Evolutionary conservation across 92 coral and sea anemone genomes (phyloP), one percentile per base, ranked within the genome.

Genomic region (Desmophyllum pertusum): DNA sequence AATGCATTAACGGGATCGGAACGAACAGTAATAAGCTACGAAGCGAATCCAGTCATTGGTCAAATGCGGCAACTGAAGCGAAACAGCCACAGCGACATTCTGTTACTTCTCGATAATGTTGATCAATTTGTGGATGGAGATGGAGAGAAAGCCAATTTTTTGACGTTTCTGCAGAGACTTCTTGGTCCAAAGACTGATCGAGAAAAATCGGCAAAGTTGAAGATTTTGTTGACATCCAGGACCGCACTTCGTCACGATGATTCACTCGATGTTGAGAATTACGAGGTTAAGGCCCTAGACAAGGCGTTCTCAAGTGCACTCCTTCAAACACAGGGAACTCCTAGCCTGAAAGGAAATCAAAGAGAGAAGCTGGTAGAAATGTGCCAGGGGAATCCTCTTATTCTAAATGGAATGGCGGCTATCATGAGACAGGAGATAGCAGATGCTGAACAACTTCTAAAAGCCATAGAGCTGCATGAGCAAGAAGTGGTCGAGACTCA

Each of bases 211-310:
- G n/a, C 64, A 15, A 89, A 78, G 19, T 40, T 89, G 31, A 81
- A 66, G 62, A 81, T 89, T 55, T 35, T 92, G 40, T 76, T 92
- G 23, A 92, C 93, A 11, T 89, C 95, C 15, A 85, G 86, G 9
- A 10, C 35, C 38, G 45, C 29, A 65, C 79, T 92, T 6, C 51
- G 77, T 79, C 86, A 43, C 29, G 91, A 67, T 6, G 53, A 66
- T 0, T n/a, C 43, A 10, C 10, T 25, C 13, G 63, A 31, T 37
- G 55, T 89, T 9, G 78, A 78, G 5, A 77, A 89, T 53, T 84
- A 87, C 40, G 70, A 75, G 31, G 87, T 92, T 11, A 80, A 72
- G 66, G 87, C 93, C 29, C 72, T 92, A 29, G 83, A 62, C 30
- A 85, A 85, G 23, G 59, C 39, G 17, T 51, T 57, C 10, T 77